Evolutionary conservation across 2,113 vertebrate genomes (phyloP).

Genomic region (Loxodonta africana): DNA sequence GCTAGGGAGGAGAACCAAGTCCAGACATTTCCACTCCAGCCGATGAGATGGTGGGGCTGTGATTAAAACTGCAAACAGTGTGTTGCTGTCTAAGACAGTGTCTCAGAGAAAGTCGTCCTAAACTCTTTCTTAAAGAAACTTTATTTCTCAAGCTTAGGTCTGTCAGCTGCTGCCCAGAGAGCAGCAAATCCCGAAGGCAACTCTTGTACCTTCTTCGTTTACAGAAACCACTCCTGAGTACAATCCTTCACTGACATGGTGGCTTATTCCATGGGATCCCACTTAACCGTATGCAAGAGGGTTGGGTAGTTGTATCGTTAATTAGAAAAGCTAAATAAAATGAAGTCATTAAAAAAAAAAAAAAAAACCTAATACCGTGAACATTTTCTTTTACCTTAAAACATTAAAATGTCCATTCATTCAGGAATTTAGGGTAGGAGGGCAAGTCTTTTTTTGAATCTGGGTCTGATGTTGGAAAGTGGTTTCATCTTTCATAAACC

Average conservation of each 20-base stretch:
- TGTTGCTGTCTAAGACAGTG: background rate
- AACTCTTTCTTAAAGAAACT: constrained; percentile 33
- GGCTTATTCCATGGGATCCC: background rate
- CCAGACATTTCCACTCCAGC: too few relatives aligned
- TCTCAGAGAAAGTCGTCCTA: background rate
- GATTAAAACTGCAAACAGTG: background rate
- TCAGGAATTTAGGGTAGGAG: background rate
- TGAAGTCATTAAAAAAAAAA: background rate
- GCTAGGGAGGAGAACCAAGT: background rate
- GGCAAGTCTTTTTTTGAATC: background rate
- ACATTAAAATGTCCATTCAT: background rate
- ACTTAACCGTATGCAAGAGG: background rate
- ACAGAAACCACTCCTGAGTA: background rate
- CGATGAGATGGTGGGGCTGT: background rate
- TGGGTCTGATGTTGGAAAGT: background rate
- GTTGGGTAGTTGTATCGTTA: background rate
- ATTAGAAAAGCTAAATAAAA: constrained; percentile 39
- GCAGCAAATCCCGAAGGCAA: background rate
- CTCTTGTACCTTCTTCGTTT: background rate
- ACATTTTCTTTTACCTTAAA: background rate
- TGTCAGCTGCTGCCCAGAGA: background rate
- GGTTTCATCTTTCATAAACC: background rate
- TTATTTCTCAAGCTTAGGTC: background rate
- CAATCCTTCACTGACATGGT: background rate
- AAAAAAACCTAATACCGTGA: background rate